A percentile compares a stretch with the other conserved stretches of the same genome.
Evolutionary conservation across 2,888 invertebrate genomes (phyloP).

Genomic region (Hyles lineata): DNA sequence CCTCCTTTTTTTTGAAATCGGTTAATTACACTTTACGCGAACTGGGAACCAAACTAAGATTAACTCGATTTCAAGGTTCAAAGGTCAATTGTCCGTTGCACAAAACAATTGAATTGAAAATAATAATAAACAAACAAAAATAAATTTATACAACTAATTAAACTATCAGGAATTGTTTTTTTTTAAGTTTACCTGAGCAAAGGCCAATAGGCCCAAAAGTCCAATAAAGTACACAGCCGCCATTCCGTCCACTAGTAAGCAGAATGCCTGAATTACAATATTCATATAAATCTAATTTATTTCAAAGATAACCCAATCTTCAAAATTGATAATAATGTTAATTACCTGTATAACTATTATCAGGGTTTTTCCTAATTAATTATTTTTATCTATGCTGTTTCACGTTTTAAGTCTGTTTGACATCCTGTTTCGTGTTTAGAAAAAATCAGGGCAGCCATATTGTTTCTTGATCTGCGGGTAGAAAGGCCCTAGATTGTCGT

Average conservation of each 20-base stretch:
- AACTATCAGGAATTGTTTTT: neutral
- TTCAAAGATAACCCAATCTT: constrained; percentile 14
- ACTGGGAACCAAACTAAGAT: too few species aligned
- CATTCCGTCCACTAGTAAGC: neutral
- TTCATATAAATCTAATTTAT: neutral
- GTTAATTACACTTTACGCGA: too few species aligned
- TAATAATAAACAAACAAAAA: too few species aligned
- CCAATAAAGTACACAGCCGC: constrained; percentile 9
- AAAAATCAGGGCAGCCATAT: too few species aligned
- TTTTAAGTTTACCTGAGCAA: constrained; percentile 34
- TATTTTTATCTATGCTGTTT: neutral
- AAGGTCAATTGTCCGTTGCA: too few species aligned
- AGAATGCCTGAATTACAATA: neutral
- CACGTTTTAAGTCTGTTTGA: neutral
- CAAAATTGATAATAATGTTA: constrained; percentile 7
- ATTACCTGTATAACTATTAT: constrained; percentile 1
- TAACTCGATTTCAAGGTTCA: too few species aligned
- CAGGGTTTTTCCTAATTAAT: neutral
- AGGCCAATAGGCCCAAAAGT: constrained; percentile 49
- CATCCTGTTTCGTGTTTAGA: too few species aligned
- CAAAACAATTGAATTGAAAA: too few species aligned
- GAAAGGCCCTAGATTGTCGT: too few species aligned
- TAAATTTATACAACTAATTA: too few species aligned
- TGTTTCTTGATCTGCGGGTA: too few species aligned
- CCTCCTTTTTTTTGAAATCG: too few species aligned